phyloP scores from a whole-genome alignment of 2,888 invertebrate species.

The Drosophila birchii region DNA sequence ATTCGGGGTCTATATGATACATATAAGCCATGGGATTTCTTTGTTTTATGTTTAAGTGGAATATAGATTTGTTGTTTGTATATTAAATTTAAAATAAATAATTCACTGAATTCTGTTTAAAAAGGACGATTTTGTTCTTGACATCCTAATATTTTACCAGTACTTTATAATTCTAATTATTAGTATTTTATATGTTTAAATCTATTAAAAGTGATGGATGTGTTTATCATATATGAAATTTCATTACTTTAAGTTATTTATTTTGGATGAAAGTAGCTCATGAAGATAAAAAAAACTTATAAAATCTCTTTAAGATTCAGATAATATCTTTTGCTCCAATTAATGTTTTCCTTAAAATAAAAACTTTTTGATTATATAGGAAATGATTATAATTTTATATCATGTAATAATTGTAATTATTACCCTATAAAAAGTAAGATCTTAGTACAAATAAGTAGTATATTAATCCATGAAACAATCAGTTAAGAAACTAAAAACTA shows the following conservation, averaged over 20 bases:
- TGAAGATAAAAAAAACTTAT: not conserved
- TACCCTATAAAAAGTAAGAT: too few relatives aligned
- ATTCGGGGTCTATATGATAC: not conserved
- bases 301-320: not conserved
- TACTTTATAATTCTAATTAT: rapidly evolving
- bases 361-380: too few relatives aligned
- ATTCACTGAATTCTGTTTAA: rapidly evolving
- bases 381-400: too few relatives aligned
- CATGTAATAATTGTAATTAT: too few relatives aligned
- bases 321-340: not conserved
- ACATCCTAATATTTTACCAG: not conserved
- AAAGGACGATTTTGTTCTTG: not conserved
- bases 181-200: not conserved
- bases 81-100: not conserved
- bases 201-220: not conserved
- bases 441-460: not conserved
- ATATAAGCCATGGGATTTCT: not conserved
- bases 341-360: too few relatives aligned
- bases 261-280: not conserved
- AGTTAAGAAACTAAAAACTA: not conserved
- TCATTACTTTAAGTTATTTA: not conserved
- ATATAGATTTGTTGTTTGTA: not conserved
- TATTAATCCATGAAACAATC: not conserved
- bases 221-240: not conserved
- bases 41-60: not conserved